Percentiles rank a stretch among this genome's conserved stretches.
Evolutionary conservation across 2,888 invertebrate genomes (phyloP).

Genomic region (Dascillus cervinus): DNA sequence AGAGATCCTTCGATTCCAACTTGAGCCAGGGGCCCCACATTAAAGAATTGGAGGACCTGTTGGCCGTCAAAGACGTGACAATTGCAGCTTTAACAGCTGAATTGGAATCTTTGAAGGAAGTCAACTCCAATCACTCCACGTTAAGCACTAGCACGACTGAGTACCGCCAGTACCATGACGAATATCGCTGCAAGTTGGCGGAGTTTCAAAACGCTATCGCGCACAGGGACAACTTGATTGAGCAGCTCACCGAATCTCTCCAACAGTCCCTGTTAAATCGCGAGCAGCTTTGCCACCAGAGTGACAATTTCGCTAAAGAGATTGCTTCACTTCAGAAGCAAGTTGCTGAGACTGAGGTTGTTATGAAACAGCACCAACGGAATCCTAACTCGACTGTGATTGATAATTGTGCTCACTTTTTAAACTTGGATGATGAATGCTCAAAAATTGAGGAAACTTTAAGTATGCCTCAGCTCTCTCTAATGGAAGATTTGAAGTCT

Average conservation of each 20-base stretch:
- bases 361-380: constrained; percentile 34
- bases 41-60: constrained; percentile 41
- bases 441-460: constrained; percentile 22
- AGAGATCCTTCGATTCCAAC: constrained; percentile 13
- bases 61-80: constrained; percentile 44
- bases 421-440: constrained; percentile 21
- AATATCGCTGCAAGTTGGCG: constrained; percentile 60
- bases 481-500: constrained; percentile 24
- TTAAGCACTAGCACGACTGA: constrained; percentile 58
- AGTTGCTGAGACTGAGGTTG: constrained; percentile 41
- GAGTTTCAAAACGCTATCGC: constrained; percentile 64
- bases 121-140: constrained; percentile 41
- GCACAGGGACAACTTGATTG: constrained; percentile 63
- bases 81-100: constrained; percentile 44
- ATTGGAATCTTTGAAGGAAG: constrained; percentile 44
- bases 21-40: constrained; percentile 20
- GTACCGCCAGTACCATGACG: constrained; percentile 64
- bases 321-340: constrained; percentile 47
- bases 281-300: constrained; percentile 53
- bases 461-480: constrained; percentile 16
- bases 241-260: constrained; percentile 62
- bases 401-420: no score
- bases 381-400: no score
- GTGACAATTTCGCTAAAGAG: constrained; percentile 54
- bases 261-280: constrained; percentile 57